A percentile compares a stretch with the other conserved stretches of the same genome.
phyloP scores from a whole-genome alignment of 1,140 invertebrate species.

The Bombus sibiricus region DNA sequence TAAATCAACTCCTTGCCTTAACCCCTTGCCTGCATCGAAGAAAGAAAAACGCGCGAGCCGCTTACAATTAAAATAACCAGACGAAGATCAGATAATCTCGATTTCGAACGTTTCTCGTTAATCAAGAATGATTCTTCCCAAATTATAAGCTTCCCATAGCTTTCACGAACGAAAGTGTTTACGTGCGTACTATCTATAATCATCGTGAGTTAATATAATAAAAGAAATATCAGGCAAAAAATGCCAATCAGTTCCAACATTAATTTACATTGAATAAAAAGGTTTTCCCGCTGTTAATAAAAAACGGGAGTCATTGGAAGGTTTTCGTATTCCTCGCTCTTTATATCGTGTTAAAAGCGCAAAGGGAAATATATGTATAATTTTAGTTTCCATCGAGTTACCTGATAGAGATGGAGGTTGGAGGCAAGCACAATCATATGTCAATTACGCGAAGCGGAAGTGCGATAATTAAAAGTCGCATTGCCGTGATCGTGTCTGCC shows the following conservation, averaged over 20 bases:
- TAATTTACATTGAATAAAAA: background rate
- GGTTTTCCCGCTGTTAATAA: too few species aligned
- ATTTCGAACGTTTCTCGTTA: background rate
- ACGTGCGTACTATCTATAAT: background rate
- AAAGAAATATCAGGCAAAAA: background rate
- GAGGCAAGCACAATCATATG: constrained; percentile 6
- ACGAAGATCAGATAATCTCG: background rate
- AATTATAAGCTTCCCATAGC: background rate
- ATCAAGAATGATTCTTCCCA: too few species aligned
- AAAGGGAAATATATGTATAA: background rate
- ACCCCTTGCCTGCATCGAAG: too few species aligned
- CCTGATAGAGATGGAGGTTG: background rate
- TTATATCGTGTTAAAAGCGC: background rate
- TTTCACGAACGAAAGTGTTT: background rate
- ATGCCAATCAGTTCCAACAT: background rate
- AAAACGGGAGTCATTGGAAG: background rate
- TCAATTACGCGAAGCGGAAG: constrained; percentile 18
- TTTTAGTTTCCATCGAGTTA: constrained; percentile 7
- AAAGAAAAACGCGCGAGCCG: too few species aligned
- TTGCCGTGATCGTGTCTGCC: background rate
- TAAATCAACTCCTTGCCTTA: too few species aligned
- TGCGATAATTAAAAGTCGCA: constrained; percentile 31
- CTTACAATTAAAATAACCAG: background rate
- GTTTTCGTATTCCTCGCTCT: background rate
- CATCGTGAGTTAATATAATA: background rate